These are phyloP conservation scores for Malurus splendens DNA, from an alignment of 2,797 vertebrate species.

Conservation along the genomic window DNA sequence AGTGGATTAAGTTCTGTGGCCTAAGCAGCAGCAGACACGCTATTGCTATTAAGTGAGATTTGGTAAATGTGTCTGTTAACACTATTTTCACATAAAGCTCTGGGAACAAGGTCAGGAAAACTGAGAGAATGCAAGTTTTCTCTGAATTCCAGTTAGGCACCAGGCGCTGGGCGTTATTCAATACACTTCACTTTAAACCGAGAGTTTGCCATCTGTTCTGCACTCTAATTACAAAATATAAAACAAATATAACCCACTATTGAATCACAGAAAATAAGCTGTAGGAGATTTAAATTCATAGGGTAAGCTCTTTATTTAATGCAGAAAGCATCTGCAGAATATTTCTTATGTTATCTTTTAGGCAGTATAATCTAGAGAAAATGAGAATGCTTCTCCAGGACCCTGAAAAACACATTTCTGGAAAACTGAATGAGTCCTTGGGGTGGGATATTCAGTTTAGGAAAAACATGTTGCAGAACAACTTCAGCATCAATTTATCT, in stretches of 20 bases:
- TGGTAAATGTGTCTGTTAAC: not conserved
- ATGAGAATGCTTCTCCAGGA: not conserved
- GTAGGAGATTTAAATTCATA: slow-evolving; percentile 14
- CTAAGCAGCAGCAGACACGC: not conserved
- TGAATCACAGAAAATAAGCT: slow-evolving; percentile 10
- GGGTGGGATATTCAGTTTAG: not conserved
- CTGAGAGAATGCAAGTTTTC: not conserved
- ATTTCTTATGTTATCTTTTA: not conserved
- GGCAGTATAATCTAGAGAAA: not conserved
- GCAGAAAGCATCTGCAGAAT: slow-evolving; percentile 4
- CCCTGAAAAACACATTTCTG: not conserved
- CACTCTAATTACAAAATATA: slow-evolving; percentile 62
- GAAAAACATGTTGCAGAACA: not conserved
- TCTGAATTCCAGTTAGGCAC: not conserved
- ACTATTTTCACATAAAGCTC: not conserved
- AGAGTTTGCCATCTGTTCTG: slow-evolving; percentile 63
- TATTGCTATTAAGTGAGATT: not conserved
- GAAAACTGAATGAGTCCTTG: not conserved
- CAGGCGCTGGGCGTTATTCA: not conserved
- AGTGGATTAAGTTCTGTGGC: not conserved
- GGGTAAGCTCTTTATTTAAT: slow-evolving; percentile 32
- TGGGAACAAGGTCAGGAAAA: not conserved
- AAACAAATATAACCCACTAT: slow-evolving; percentile 19
- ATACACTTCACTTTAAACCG: slow-evolving; percentile 24
- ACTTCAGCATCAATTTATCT: not conserved